Evolutionary conservation across 2,797 vertebrate species (phyloP).

Genomic region (Phyllotis vaccarum): DNA sequence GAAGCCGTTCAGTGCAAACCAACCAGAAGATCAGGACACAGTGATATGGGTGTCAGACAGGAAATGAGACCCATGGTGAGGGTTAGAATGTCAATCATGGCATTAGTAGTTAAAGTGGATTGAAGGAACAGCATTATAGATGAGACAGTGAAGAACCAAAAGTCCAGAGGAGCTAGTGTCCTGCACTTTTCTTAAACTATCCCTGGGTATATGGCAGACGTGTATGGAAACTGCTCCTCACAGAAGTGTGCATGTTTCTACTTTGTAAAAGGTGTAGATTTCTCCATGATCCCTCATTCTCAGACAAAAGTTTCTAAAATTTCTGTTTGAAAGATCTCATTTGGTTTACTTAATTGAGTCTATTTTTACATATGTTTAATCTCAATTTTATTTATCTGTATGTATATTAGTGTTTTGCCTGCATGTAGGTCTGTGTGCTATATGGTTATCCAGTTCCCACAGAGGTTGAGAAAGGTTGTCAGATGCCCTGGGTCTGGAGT

Average conservation of each 20-base stretch:
- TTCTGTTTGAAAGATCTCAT: neutral
- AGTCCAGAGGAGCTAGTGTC: neutral
- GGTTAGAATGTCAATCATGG: rapidly evolving
- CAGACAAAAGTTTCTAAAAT: neutral
- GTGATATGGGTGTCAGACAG: neutral
- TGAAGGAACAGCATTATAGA: neutral
- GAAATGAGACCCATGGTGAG: neutral
- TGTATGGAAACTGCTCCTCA: neutral
- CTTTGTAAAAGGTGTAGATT: neutral
- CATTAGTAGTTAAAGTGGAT: neutral
- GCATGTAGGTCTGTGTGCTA: neutral
- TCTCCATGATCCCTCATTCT: neutral
- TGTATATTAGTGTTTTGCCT: neutral
- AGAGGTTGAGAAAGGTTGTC: too few species aligned
- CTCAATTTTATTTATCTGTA: neutral
- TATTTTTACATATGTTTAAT: neutral
- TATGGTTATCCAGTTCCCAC: neutral
- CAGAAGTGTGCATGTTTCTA: neutral
- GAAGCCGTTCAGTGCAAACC: neutral
- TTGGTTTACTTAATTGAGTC: neutral
- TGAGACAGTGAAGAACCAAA: neutral
- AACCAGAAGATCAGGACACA: too few species aligned
- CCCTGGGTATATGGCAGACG: rapidly evolving
- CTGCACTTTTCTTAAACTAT: neutral
- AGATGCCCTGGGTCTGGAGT: neutral